phyloP scores from a whole-genome alignment of 2,888 invertebrate species.

The Drosophila fulvimacula region DNA sequence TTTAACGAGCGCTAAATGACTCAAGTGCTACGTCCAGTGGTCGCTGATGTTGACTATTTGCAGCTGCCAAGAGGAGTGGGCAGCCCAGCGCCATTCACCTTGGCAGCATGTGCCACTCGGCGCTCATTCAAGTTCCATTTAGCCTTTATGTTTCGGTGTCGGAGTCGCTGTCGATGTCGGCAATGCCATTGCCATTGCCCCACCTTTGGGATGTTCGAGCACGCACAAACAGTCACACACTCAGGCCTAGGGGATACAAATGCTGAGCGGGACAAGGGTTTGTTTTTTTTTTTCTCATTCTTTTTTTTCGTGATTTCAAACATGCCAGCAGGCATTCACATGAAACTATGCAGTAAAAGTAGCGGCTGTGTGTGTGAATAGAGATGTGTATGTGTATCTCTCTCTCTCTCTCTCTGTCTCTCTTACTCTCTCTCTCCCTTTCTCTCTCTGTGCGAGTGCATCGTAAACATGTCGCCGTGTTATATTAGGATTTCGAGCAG shows the following conservation, averaged over 20 bases:
- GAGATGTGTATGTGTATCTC: neutral
- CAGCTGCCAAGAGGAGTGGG: neutral
- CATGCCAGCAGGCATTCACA: conserved; percentile 56
- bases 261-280: conserved; percentile 35
- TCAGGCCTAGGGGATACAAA: conserved; percentile 36
- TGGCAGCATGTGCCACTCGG: conserved; percentile 48
- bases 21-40: conserved; percentile 45
- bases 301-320: conserved; percentile 59
- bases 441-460: conserved; percentile 43
- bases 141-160: conserved; percentile 65
- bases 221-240: conserved; percentile 28
- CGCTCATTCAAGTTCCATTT: conserved; percentile 72
- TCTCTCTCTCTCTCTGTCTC: neutral
- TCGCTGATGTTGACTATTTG: conserved; percentile 25
- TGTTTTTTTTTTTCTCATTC: conserved; percentile 48
- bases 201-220: conserved; percentile 58
- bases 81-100: neutral
- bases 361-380: conserved; percentile 8
- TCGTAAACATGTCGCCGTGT: conserved; percentile 69
- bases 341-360: conserved; percentile 54
- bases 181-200: conserved; percentile 44
- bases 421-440: too few species aligned
- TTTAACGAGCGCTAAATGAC: conserved; percentile 57
- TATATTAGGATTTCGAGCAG: conserved; percentile 66
- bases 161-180: conserved; percentile 35